phyloP scores from a whole-genome alignment of 2,888 invertebrate genomes.

The Pseudococcus longispinus region DNA sequence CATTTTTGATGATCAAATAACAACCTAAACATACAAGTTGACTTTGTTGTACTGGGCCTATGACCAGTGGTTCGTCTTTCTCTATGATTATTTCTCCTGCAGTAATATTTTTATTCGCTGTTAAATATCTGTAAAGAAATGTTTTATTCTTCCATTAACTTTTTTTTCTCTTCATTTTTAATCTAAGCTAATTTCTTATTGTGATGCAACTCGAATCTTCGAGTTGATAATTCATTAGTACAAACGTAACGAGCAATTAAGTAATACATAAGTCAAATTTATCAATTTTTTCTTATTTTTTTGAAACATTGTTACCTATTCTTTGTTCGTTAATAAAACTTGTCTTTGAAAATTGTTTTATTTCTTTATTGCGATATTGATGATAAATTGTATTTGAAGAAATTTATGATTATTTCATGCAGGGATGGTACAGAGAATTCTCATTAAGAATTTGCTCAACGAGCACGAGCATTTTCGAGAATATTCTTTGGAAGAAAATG shows the following conservation, averaged over 20 bases:
- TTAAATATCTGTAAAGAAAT: slow-evolving; percentile 60
- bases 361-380: background rate
- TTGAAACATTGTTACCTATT: background rate
- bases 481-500: too few relatives aligned
- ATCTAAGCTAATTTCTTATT: background rate
- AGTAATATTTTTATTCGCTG: slow-evolving; percentile 60
- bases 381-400: background rate
- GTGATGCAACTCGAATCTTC: background rate
- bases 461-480: too few relatives aligned
- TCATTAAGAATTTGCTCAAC: too few relatives aligned
- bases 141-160: background rate
- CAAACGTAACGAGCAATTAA: slow-evolving; percentile 25
- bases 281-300: background rate
- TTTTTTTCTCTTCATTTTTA: background rate
- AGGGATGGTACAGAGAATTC: too few relatives aligned
- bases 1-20: slow-evolving; percentile 58
- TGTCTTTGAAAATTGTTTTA: background rate
- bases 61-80: slow-evolving; percentile 60
- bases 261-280: background rate
- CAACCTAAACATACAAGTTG: slow-evolving; percentile 61
- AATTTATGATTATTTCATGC: background rate
- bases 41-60: slow-evolving; percentile 61
- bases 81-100: slow-evolving; percentile 60
- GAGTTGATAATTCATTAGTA: slow-evolving; percentile 6
- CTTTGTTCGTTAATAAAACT: background rate